Evolutionary conservation across 2,888 invertebrate genomes (phyloP), one percentile per base, ranked within the genome.

Genomic region (Nipponacmea schrenckii): DNA sequence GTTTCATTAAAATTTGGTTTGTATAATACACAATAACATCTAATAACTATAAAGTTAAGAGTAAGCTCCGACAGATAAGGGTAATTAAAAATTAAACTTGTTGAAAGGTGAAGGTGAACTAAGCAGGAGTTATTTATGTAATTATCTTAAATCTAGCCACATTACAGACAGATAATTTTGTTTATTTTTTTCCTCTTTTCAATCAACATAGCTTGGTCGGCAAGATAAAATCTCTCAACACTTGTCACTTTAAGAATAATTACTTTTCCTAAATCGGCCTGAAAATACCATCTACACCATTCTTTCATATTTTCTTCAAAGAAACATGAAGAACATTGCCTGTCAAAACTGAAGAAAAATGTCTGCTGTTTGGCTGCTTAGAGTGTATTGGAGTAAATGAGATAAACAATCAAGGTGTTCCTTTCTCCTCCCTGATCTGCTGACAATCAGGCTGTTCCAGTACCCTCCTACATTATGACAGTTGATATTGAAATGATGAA

Each of bases 341-440:
- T 56, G 56, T 56, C 56, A 56, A 24, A 56, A 56, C 20, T 56
- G 56, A 56, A 24, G 56, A 56, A 56, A 24, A 24, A 56, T 56
- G 56, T 56, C 56, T 56, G 56, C 20, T 24, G 24, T 56, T 20
- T 56, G 39, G 39, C 39, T 39, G 39, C 39, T 39, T 39, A 39
- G 39, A 39, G 4, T 39, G 39, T 39, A 39, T 24, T 56, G 56
- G 20, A 14, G 56, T 56, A 24, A 56, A 56, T 56, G 56, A 24
- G 24, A 56, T 56, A 24, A 56, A 56, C 56, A 24, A 56, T 12
- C 56, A 24, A 56, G 39, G 20, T 56, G 20, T 56, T 56, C 56
- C 24, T 12, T 24, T 56, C 24, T 20, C 56, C 56, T 56, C 56
- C 56, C 56, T 10, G 14, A 17, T 56, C 24, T 20, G 14, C 12